Base-by-base conservation (phyloP, 2,888 invertebrate species). In the Cosmorhoe ocellata region DNA sequence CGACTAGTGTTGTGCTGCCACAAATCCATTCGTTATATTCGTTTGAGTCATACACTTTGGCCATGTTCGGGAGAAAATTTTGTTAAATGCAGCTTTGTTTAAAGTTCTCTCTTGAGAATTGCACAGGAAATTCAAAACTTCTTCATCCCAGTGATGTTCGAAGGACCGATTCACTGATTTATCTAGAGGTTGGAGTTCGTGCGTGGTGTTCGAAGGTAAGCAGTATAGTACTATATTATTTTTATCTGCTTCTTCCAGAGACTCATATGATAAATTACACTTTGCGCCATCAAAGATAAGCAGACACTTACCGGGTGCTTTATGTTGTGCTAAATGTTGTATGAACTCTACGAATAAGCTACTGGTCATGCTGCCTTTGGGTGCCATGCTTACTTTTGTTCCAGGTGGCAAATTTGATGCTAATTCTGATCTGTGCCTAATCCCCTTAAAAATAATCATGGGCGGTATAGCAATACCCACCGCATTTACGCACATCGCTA, bases 261-360 rank as follows among this genome's bases (percentile, higher is more conserved):
- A 1, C 5, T 13, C 13, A 13, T n/a, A 52, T 48, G 12, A 4
- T 30, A 11, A 18, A 28, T 59, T 58, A 0, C 37, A 60, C 1
- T 40, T 13, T 9, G 61, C 59, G 1, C 64, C 66, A 51, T 68
- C 64, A 49, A 66, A 68, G 11, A 66, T 55, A 4, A 66, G 49
- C 1, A 64, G 32, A 38, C 60, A 63, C 37, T 50, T 56, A 6
- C 58, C 58, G 9, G 56, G 43, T 14, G 27, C 18, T 38, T 58
- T 67, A 34, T 54, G 31, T 33, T 59, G 28, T 0, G 39, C 56
- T 1, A 46, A 43, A 40, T 64, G 60, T 6, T 50, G 14, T 3
- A 44, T 50, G 8, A 38, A 43, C 1, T 50, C 39, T 4, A 50
- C 24, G 11, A 51, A 48, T 0, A 56, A 12, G 0, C 10, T 14